Conservation (phyloP, 2,797 vertebrate species). For the Loriculus beryllinus region DNA sequence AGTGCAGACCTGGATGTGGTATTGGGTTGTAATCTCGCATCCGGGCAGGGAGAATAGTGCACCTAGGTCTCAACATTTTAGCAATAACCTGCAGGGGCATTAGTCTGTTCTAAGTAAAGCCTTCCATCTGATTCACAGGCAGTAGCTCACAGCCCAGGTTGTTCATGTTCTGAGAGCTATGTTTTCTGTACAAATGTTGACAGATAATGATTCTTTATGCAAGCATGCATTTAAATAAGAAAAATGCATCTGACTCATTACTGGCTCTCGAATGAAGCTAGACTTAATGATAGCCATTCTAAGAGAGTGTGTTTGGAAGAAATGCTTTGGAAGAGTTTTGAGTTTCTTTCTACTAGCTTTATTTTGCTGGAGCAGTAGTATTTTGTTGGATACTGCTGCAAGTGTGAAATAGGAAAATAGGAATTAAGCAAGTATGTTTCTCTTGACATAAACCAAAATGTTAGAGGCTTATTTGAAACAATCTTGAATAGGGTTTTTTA, state of each 20-base stretch:
- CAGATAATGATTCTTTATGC: background rate
- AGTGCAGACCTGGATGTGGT: background rate
- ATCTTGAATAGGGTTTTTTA: conserved; percentile 13
- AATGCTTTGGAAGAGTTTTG: background rate
- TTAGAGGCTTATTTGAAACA: background rate
- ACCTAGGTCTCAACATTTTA: background rate
- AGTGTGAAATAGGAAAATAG: background rate
- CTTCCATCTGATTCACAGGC: background rate
- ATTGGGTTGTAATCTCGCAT: background rate
- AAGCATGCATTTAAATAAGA: background rate
- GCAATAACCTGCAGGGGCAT: background rate
- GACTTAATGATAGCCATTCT: background rate
- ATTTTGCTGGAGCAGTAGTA: background rate
- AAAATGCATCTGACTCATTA: background rate
- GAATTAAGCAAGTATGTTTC: background rate
- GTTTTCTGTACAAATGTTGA: background rate
- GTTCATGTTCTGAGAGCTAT: background rate
- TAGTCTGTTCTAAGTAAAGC: background rate
- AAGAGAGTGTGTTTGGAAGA: background rate
- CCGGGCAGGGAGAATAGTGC: background rate
- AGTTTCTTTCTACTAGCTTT: background rate
- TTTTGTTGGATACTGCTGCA: background rate
- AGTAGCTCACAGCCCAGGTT: background rate
- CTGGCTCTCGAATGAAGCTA: background rate
- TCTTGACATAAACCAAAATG: background rate